Percentiles rank a stretch among this genome's conserved stretches.
Evolutionary conservation across 2,113 vertebrate species (phyloP).

Genomic region (Macaca nemestrina): DNA sequence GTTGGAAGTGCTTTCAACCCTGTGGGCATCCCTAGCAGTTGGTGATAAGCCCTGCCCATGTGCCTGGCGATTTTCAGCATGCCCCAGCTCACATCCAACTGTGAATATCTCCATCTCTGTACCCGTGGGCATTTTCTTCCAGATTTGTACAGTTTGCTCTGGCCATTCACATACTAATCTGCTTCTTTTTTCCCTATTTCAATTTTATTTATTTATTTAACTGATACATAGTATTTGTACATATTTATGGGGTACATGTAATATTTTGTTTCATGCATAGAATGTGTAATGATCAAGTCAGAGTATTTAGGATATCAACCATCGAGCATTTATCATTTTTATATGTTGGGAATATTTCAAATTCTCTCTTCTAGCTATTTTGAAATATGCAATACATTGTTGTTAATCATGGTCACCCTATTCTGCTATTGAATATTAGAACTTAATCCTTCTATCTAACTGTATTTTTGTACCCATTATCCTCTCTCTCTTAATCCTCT

Average conservation of each 20-base stretch:
- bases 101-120: neutral
- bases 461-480: neutral
- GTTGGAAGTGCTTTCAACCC: neutral
- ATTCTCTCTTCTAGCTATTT: neutral
- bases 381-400: neutral
- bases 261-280: neutral
- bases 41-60: neutral
- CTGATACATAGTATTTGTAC: neutral
- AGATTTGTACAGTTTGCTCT: neutral
- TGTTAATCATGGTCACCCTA: neutral
- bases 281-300: neutral
- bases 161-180: neutral
- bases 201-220: neutral
- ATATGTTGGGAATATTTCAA: neutral
- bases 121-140: no score
- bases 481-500: neutral
- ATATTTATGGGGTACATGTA: neutral
- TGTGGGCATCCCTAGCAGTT: neutral
- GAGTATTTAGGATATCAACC: neutral
- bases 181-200: neutral
- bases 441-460: neutral
- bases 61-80: rapidly evolving
- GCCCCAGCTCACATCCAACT: neutral
- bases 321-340: neutral
- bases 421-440: neutral